A percentile compares a stretch with the other conserved stretches of the same genome.
These are phyloP conservation scores for Orthonyx spaldingii DNA, from an alignment of 2,113 vertebrate genomes.

Conservation along the genomic window DNA sequence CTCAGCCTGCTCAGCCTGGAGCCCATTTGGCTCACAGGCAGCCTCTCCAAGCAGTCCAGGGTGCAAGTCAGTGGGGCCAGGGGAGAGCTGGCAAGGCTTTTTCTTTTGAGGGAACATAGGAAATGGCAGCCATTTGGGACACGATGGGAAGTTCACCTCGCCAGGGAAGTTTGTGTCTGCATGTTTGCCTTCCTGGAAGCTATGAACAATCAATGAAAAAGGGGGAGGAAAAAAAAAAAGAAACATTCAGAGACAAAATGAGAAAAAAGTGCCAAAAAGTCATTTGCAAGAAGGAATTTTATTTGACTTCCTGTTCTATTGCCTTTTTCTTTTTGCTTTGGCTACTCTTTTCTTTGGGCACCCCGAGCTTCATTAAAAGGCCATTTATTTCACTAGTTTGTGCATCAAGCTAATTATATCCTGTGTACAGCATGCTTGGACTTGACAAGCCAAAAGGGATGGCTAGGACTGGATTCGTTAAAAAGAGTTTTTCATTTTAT, in stretches of 20 bases:
- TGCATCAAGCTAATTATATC: slow-evolving; percentile 46
- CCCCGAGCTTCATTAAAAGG: not conserved
- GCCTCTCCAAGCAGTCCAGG: not conserved
- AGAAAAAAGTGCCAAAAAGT: not conserved
- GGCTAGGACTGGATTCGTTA: not conserved
- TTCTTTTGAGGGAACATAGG: not conserved
- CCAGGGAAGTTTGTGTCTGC: not conserved
- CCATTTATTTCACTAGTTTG: not conserved
- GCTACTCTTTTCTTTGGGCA: not conserved
- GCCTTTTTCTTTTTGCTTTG: not conserved
- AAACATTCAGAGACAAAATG: not conserved
- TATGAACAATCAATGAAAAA: not conserved
- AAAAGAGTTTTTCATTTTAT: slow-evolving; percentile 41
- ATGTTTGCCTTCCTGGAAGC: not conserved
- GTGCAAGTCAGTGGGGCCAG: not conserved
- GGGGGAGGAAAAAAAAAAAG: accelerated
- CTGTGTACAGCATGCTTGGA: not conserved
- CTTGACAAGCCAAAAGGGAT: slow-evolving; percentile 27
- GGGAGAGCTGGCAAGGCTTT: not conserved
- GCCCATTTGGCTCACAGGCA: accelerated
- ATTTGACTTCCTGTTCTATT: not conserved
- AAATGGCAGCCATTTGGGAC: not conserved
- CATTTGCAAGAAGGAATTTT: not conserved
- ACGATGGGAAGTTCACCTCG: not conserved
- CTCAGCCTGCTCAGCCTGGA: not conserved